Percentiles rank a stretch among this genome's conserved stretches.
Conservation (phyloP, 92 coral and sea anemone genomes). For the Bergia sp. region DNA sequence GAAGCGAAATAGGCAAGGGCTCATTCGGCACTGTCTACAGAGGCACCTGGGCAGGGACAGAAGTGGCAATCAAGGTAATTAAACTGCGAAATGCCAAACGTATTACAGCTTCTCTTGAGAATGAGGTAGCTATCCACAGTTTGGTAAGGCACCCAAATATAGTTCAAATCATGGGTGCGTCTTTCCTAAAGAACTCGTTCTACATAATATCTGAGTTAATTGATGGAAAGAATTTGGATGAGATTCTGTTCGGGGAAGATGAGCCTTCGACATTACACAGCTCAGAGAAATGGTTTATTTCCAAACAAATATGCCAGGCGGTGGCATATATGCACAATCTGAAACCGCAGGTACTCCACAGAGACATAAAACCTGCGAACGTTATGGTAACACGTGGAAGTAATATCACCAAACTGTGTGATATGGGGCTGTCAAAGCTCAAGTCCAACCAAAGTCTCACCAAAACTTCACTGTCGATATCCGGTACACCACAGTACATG, state of each 20-base stretch:
- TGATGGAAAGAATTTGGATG: conserved; percentile 44
- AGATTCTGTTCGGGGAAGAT: conserved; percentile 38
- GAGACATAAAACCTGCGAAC: conserved; percentile 60
- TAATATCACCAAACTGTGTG: conserved; percentile 31
- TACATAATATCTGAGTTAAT: conserved; percentile 44
- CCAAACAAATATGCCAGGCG: conserved; percentile 36
- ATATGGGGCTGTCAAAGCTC: conserved; percentile 47
- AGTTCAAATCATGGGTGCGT: conserved; percentile 4
- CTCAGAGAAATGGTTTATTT: conserved; percentile 26
- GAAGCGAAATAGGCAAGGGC: conserved; percentile 52
- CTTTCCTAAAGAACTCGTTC: too few relatives aligned
- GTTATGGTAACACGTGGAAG: conserved; percentile 32
- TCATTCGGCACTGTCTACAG: conserved; percentile 51
- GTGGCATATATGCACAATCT: conserved; percentile 43
- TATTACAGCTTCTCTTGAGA: conserved; percentile 38
- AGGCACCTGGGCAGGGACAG: conserved; percentile 51
- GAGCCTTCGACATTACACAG: conserved; percentile 2
- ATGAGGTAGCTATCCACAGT: conserved; percentile 49
- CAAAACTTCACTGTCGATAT: background rate
- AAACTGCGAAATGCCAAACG: conserved; percentile 47
- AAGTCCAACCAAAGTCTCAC: conserved; percentile 18
- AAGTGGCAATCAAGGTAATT: conserved; percentile 49
- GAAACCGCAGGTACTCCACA: conserved; percentile 45
- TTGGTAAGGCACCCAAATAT: conserved; percentile 49
- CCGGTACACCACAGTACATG: conserved; percentile 40